Evolutionary conservation across 2,113 vertebrate species (phyloP), one percentile per base, ranked within the genome.

Genomic region (Heliornis fulica): DNA sequence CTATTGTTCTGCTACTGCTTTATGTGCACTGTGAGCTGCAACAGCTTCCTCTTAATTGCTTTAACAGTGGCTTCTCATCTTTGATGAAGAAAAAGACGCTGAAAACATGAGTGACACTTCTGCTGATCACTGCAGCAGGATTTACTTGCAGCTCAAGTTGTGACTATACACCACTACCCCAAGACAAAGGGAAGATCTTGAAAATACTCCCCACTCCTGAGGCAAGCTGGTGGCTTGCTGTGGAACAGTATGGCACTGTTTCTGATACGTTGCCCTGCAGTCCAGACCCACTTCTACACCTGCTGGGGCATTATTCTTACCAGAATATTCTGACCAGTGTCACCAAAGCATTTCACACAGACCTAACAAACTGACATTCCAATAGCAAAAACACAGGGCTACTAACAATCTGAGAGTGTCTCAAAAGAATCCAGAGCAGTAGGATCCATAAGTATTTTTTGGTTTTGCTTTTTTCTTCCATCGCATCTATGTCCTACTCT

Each of bases 111-210:
- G 25, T 15, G 32, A 71, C 1, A 1, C 32, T 84, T 81, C 41
- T 90, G 65, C 32, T 60, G 45, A 57, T 61, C 28, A 54, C 71
- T 36, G 36, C 77, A 54, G 68, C 25, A 89, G 32, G 76, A 66
- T 38, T 50, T 74, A 54, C 64, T 53, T 48, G 50, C 54, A 65
- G 31, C 81, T 7, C 54, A 91, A 82, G 17, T 11, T 34, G 38
- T 0, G 0, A 34, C 83, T 56, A 34, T 13, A 68, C n/a, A 61
- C 13, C 45, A 81, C 25, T 45, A 63, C 34, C 32, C 16, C 0
- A 1, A 92, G 19, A 56, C 46, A 43, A 77, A 74, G 34, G 38
- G 70, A 66, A 66, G 32, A 59, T 38, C 83, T 57, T 2, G 7
- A 23, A 85, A 85, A 59, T 9, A 65, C 23, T 70, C 20, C 13